phyloP scores from a whole-genome alignment of 2,113 vertebrate species.

The Pseudorasbora parva region DNA sequence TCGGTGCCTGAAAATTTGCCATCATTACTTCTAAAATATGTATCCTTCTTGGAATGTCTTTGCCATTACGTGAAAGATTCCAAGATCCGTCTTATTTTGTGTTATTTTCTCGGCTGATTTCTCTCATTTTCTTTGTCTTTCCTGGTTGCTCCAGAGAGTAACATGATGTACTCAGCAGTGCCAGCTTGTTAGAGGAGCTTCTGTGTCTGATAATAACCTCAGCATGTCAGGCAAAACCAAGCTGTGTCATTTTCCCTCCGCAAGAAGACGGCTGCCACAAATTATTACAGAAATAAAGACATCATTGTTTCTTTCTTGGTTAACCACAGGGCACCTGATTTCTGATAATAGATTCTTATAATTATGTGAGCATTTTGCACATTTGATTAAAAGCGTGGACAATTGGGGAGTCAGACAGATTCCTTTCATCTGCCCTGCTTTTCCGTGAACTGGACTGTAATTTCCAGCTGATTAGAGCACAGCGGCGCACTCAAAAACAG shows the following conservation, averaged over 20 bases:
- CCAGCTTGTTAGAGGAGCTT: slow-evolving; percentile 54
- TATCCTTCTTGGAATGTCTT: background rate
- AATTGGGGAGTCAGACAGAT: slow-evolving; percentile 41
- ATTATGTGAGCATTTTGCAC: slow-evolving; percentile 36
- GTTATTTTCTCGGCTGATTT: slow-evolving; percentile 37
- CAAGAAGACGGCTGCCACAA: slow-evolving; percentile 45
- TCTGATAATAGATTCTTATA: slow-evolving; percentile 34
- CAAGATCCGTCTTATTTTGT: slow-evolving; percentile 31
- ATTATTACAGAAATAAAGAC: slow-evolving; percentile 49
- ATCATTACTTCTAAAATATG: slow-evolving; percentile 20
- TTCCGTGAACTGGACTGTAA: slow-evolving; percentile 52
- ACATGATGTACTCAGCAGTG: slow-evolving; percentile 53
- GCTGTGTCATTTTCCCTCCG: slow-evolving; percentile 51
- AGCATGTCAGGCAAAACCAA: slow-evolving; percentile 48
- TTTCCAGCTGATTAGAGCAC: slow-evolving; percentile 61
- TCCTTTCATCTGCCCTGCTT: slow-evolving; percentile 23
- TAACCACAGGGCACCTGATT: slow-evolving; percentile 34
- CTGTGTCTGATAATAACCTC: slow-evolving; percentile 54
- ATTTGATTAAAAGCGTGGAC: slow-evolving; percentile 47
- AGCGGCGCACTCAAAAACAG: slow-evolving; percentile 46
- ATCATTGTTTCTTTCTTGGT: slow-evolving; percentile 49
- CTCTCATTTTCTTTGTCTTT: slow-evolving; percentile 44
- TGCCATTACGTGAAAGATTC: background rate
- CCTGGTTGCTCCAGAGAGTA: slow-evolving; percentile 29
- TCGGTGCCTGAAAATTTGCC: slow-evolving; percentile 5